Conservation (phyloP, 2,113 vertebrate genomes). For the Gasterosteus nipponicus region DNA sequence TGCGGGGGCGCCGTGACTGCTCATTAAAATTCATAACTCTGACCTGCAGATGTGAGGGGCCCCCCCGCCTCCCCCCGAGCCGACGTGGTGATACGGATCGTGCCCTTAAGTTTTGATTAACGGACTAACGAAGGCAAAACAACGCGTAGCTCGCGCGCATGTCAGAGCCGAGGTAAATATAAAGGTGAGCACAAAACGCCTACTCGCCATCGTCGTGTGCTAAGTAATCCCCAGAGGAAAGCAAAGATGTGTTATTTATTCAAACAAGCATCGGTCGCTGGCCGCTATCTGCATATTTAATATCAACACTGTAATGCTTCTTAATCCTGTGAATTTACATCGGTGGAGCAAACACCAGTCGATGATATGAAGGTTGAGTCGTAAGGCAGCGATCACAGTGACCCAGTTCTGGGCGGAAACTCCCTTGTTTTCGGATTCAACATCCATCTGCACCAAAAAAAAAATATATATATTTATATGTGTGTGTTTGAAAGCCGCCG, state of each 20-base stretch:
- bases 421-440: conserved; percentile 46
- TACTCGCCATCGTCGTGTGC: conserved; percentile 22
- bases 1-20: conserved; percentile 16
- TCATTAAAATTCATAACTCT: conserved; percentile 53
- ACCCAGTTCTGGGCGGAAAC: conserved; percentile 61
- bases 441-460: conserved; percentile 15
- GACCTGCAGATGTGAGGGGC: conserved; percentile 10
- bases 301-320: not conserved
- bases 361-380: not conserved
- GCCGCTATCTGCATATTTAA: not conserved
- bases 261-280: conserved; percentile 8
- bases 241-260: conserved; percentile 29
- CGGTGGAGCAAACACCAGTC: not conserved
- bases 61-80: not conserved
- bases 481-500: not conserved
- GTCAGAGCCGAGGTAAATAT: conserved; percentile 9
- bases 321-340: conserved; percentile 3
- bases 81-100: conserved; percentile 26
- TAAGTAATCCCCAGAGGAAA: conserved; percentile 21
- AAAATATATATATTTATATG: not conserved
- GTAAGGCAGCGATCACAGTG: conserved; percentile 36
- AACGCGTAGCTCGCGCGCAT: not conserved
- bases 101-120: conserved; percentile 41
- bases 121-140: conserved; percentile 24
- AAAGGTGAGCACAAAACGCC: conserved; percentile 39